These are phyloP conservation scores for Irena cyanogastra DNA, from an alignment of 2,113 vertebrate genomes.

Conservation along the genomic window DNA sequence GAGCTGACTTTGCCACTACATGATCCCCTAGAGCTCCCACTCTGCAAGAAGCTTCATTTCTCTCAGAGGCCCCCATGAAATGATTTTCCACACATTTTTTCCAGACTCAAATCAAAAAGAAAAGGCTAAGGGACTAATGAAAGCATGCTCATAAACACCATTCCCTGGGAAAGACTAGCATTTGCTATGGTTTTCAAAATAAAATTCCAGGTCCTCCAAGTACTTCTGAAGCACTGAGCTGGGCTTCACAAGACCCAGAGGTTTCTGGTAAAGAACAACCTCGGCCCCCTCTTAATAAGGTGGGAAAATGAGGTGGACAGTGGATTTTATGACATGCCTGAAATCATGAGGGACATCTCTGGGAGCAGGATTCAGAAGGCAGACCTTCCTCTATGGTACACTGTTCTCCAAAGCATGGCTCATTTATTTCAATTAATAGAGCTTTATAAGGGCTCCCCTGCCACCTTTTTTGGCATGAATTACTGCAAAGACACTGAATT, in stretches of 20 bases:
- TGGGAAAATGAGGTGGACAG: conserved; percentile 33
- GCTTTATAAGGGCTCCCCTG: conserved; percentile 31
- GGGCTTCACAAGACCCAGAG: background rate
- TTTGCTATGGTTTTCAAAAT: background rate
- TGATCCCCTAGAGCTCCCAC: background rate
- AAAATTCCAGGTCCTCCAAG: background rate
- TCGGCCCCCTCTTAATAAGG: background rate
- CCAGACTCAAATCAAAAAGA: background rate
- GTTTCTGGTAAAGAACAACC: background rate
- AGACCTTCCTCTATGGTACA: conserved; percentile 4
- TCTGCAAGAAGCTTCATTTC: background rate
- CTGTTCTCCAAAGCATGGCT: conserved; percentile 17
- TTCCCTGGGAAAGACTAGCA: background rate
- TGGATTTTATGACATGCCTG: conserved; percentile 17
- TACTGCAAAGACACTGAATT: conserved; percentile 43
- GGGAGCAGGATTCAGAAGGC: conserved; percentile 13
- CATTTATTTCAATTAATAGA: conserved; percentile 60
- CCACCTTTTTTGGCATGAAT: background rate
- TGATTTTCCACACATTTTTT: conserved; percentile 41
- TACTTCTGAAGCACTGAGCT: background rate
- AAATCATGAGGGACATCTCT: background rate
- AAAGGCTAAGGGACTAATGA: conserved; percentile 6
- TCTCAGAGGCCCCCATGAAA: background rate
- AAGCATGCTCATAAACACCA: conserved; percentile 18
- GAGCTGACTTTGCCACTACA: background rate